Base-by-base conservation (phyloP, 35 echinoderm and acorn worm genomes). In the Strongylocentrotus purpuratus region DNA sequence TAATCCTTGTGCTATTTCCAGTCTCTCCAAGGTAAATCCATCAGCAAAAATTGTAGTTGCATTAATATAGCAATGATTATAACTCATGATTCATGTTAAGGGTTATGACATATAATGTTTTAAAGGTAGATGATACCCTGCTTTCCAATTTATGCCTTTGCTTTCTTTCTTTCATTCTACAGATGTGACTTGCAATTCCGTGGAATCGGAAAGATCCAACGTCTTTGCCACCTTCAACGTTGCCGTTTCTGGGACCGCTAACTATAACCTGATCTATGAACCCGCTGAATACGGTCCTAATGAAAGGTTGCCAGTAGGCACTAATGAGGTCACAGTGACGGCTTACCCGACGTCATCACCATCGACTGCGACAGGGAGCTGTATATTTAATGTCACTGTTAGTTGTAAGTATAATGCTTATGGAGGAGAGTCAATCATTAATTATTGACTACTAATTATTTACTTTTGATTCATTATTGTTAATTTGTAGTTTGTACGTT, bases 371-470 rank as follows among this genome's bases (percentile, higher is more conserved):
- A 89, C 3, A 13, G 33, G 45, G 33, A 89, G 11, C 87, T 89
- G 87, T 46, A 46, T 20, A 45, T 45, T 89, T 89, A 89, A 89
- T 45, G 31, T 89, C 15, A 89, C 87, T 17, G 87, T 89, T 45
- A 35, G n/a, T 10, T 45, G 87, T 89, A 89, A 89, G 87, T 89
- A 41, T 41, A 41, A 41, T 41, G 35, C 35, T 41, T 41, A 41
- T 41, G 35, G 35, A 41, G 3, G 35, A 41, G 35, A 41, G 35
- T 41, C 35, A 41, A 41, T 41, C 35, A 41, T 41, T 41, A 41
- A 41, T 41, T 41, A 41, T 41, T 41, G 35, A 41, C 35, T 41
- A 41, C 35, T 41, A 41, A 41, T 41, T 41, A 41, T 41, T 3
- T 41, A 41, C 35, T 41, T 41, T 41, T 41, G 35, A 41, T 41